phyloP scores from a whole-genome alignment of 2,888 invertebrate species.

The Malthinus seriepunctatus region DNA sequence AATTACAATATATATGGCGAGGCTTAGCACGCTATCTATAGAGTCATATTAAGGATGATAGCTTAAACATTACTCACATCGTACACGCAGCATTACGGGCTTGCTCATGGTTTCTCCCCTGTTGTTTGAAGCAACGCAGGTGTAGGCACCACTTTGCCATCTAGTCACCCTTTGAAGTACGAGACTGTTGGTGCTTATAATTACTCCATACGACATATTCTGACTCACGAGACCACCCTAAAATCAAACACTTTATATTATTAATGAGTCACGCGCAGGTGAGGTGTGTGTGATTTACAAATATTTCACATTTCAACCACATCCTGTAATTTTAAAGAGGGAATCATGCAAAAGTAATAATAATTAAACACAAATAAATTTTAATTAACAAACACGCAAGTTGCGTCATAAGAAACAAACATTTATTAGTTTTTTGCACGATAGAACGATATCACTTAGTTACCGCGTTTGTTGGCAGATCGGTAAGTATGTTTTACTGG shows the following conservation, averaged over 20 bases:
- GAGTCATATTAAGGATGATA: not conserved
- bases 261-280: slow-evolving; percentile 6
- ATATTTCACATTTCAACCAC: slow-evolving; percentile 1
- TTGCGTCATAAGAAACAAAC: slow-evolving; percentile 1
- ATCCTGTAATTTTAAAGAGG: slow-evolving; percentile 2
- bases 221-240: slow-evolving; percentile 78
- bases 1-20: not conserved
- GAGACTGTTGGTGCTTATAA: slow-evolving; percentile 85
- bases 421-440: not conserved
- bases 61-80: slow-evolving; percentile 68
- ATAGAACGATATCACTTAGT: too few species aligned
- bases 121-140: slow-evolving; percentile 81
- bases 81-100: slow-evolving; percentile 75
- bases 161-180: slow-evolving; percentile 84
- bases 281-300: not conserved
- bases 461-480: too few species aligned
- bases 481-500: too few species aligned
- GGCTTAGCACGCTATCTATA: not conserved
- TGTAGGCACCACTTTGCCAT: slow-evolving; percentile 82
- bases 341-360: not conserved
- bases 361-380: slow-evolving; percentile 8
- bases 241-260: slow-evolving; percentile 33
- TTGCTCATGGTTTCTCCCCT: slow-evolving; percentile 81
- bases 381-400: slow-evolving; percentile 13
- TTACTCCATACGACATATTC: slow-evolving; percentile 81